Evolutionary conservation across 2,888 invertebrate species (phyloP), one percentile per base, ranked within the genome.

Genomic region (Diplazon laetatorius): DNA sequence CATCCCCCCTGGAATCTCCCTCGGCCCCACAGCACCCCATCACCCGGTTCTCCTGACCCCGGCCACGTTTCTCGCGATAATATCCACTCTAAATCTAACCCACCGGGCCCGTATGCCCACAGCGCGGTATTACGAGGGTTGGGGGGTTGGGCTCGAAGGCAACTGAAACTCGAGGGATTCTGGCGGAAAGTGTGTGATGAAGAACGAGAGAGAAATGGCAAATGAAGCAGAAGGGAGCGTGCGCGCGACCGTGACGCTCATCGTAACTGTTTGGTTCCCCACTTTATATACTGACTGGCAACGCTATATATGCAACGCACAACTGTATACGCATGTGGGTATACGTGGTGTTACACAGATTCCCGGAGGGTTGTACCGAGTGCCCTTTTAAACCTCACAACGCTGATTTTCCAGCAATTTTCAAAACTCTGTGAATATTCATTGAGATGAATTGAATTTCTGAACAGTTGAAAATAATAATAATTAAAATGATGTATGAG

Each of bases 211-310:
- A 44, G 59, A 66, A 59, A 50, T 63, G 25, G 39, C 18, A 22
- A 55, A 65, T 44, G 16, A 52, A 50, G 63, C 18, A 59, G 69
- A 37, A 65, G 44, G 63, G 57, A 73, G 72, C 73, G 73, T 39
- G 68, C 69, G 73, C 48, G 68, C 69, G 42, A 46, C 57, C 77
- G 73, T 73, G 63, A 73, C 73, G 73, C 69, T 63, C 69, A 77
- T 77, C 73, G 77, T 73, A 72, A 69, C 77, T 57, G 48, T 37
- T 59, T 57, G 71, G 39, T 69, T 50, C 59, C 25, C 52, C 35
- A 48, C 39, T 9, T 16, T 20, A 22, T 5, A 20, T 48, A 25
- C 42, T 63, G 20, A 30, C 35, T 39, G 18, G 16, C 1, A 16
- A 6, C 37, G n/a, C n/a, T n/a, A n/a, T n/a, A 37, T 46, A 16